Conservation (phyloP, 2,888 invertebrate genomes). For the Callimorpha dominula region DNA sequence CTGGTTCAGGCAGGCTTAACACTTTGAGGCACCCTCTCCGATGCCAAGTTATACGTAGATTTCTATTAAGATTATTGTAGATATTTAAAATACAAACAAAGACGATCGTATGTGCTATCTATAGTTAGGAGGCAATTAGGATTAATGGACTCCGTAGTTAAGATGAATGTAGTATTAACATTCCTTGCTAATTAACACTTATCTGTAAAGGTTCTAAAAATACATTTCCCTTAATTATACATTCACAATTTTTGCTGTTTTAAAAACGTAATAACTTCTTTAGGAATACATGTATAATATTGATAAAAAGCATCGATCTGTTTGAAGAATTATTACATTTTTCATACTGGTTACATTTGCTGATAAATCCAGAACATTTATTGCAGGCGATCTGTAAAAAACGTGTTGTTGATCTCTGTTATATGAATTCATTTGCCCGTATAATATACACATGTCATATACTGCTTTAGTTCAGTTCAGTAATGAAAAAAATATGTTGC, state of each 20-base stretch:
- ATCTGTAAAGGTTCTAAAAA: neutral
- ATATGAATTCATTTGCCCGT: neutral
- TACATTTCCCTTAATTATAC: neutral
- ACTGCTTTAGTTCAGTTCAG: neutral
- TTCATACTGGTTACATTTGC: no score
- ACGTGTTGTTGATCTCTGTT: neutral
- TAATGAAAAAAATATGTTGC: neutral
- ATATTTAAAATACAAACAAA: neutral
- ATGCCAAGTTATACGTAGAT: neutral
- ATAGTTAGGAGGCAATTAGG: neutral
- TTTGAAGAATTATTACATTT: no score
- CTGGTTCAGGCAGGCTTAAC: neutral
- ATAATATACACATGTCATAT: neutral
- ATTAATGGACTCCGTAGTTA: neutral
- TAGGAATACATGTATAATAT: neutral
- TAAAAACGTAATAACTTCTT: neutral
- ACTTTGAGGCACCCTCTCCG: neutral
- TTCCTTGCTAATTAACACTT: neutral
- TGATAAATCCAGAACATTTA: no score
- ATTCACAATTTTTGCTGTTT: neutral
- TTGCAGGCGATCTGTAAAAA: neutral
- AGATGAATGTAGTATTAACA: neutral
- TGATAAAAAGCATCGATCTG: neutral
- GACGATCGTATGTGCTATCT: neutral
- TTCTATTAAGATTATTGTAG: neutral